Evolutionary conservation across 2,888 invertebrate species (phyloP).

Genomic region (Acholoe squamosa): DNA sequence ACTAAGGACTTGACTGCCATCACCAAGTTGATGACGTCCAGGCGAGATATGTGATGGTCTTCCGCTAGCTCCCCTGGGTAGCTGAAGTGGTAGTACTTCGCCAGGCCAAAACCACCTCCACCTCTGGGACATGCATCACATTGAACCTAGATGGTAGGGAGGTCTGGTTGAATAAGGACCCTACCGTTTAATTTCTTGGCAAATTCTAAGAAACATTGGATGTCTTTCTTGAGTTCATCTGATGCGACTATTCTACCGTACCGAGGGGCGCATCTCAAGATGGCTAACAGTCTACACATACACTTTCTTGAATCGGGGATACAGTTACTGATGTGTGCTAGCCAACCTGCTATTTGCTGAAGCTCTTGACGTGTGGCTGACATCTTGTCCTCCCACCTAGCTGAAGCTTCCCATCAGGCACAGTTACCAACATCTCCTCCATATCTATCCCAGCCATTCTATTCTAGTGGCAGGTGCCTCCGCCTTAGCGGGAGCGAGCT

Average conservation of each 20-base stretch:
- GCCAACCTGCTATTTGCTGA: background rate
- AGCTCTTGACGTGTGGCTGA: background rate
- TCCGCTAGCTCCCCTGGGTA: background rate
- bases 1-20: background rate
- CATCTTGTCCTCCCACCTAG: background rate
- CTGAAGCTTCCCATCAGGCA: background rate
- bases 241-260: background rate
- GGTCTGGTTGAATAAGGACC: background rate
- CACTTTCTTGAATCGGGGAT: background rate
- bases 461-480: background rate
- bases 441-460: conserved; percentile 31
- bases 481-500: background rate
- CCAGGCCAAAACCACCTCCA: too few relatives aligned
- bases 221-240: background rate
- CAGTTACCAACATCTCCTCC: background rate
- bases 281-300: background rate
- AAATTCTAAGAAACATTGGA: background rate
- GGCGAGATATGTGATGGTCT: background rate
- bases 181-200: background rate
- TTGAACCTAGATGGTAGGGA: background rate
- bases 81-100: background rate
- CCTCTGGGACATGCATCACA: conserved; percentile 15
- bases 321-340: background rate
- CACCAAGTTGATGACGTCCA: background rate
- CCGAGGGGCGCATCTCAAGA: background rate